Conservation (phyloP, 53 echinoderm and acorn worm species). For the Temnopleurus reevesii region DNA sequence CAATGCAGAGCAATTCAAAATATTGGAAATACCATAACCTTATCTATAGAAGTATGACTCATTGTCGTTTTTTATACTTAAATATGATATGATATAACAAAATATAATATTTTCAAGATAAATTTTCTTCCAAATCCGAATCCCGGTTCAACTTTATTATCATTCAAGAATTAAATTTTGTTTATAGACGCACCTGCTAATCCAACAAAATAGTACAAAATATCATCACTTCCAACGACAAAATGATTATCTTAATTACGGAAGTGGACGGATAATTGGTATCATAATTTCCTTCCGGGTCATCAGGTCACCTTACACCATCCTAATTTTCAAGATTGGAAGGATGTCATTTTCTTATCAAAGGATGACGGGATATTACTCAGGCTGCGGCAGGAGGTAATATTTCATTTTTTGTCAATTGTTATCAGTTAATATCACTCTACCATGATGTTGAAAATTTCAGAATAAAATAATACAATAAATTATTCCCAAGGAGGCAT, state of each 20-base stretch:
- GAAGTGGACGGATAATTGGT: neutral
- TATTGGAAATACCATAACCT: neutral
- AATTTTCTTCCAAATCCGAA: neutral
- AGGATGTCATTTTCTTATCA: slow-evolving; percentile 17
- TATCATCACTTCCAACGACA: neutral
- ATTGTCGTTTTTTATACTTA: too few species aligned
- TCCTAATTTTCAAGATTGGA: neutral
- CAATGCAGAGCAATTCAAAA: too few species aligned
- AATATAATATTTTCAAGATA: neutral
- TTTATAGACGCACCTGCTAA: neutral
- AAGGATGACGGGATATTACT: neutral
- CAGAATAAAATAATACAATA: too few species aligned
- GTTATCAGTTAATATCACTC: too few species aligned
- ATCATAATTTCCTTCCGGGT: neutral
- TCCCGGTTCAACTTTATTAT: neutral
- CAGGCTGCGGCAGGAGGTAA: neutral
- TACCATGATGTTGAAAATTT: too few species aligned
- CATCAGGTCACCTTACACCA: neutral
- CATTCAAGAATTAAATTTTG: neutral
- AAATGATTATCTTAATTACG: slow-evolving; percentile 10
- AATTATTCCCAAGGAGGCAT: too few species aligned
- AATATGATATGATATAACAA: neutral
- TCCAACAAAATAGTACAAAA: neutral
- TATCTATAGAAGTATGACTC: neutral
- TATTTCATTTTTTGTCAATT: neutral